Base-by-base conservation (phyloP, 2,888 invertebrate species). In the Cenopis cana region DNA sequence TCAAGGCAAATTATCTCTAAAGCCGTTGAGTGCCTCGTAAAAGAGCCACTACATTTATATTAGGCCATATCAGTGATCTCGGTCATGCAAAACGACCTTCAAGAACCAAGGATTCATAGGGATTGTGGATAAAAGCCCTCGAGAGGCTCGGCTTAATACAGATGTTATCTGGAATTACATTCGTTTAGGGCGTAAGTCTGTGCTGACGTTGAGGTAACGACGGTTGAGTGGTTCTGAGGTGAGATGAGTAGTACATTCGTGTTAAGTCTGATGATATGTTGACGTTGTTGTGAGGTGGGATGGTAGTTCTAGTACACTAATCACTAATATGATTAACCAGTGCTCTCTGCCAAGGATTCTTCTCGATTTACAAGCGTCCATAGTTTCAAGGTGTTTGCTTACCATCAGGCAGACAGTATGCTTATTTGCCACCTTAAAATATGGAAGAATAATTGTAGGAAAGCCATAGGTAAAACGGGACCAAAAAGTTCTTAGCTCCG, bases 11-110 rank as follows among this genome's bases (percentile, higher is more conserved):
- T 89, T 88, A 89, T 90, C 86, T 86, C 78, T 78, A 75, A 75
- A 78, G 76, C 78, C 80, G 77, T 82, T 81, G 83, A 86, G 87
- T 83, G 81, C 77, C 78, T 87, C 86, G 82, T 89, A 87, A 89
- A 89, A 83, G 83, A 82, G 83, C 85, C 83, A 82, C 86, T 85
- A 86, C 83, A 84, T 83, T 86, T 86, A 85, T 86, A 86, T 87
- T 84, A 85, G 85, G 85, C 82, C 84, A 85, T 91, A 88, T 88
- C 86, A 79, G 82, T 79, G 83, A 90, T 88, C 88, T 86, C 82
- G 85, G 84, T 84, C 85, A 85, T 87, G 81, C 82, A 81, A 84
- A 88, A 85, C 85, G 84, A 84, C 77, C 76, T 78, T 76, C 72
- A 73, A 80, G 77, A 80, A 79, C 77, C 77, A 76, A 84, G 81